These are phyloP conservation scores for Zaprionus obscuricornis DNA, from an alignment of 2,888 invertebrate genomes.

Conservation along the genomic window DNA sequence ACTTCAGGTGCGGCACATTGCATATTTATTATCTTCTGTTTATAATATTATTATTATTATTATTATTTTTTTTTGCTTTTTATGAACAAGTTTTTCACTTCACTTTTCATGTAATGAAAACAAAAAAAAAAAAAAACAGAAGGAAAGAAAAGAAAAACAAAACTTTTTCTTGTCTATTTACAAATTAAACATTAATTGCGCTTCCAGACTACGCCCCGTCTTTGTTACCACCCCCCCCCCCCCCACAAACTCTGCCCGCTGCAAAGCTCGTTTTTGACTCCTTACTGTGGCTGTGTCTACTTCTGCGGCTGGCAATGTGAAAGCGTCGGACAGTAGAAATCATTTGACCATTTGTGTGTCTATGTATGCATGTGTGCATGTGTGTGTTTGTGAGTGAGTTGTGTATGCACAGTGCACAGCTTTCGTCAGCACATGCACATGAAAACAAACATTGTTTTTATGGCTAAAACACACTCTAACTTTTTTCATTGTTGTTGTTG, in stretches of 20 bases:
- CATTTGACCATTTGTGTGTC: slow-evolving; percentile 68
- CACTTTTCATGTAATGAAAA: slow-evolving; percentile 49
- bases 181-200: slow-evolving; percentile 72
- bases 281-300: slow-evolving; percentile 8
- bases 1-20: slow-evolving; percentile 49
- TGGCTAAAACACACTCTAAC: slow-evolving; percentile 30
- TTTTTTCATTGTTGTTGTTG: slow-evolving; percentile 26
- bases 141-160: slow-evolving; percentile 35
- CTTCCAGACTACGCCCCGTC: slow-evolving; percentile 37
- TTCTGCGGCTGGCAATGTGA: slow-evolving; percentile 50
- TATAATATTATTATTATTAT: slow-evolving; percentile 17
- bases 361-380: background rate
- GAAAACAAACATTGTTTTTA: slow-evolving; percentile 60
- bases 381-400: slow-evolving; percentile 16
- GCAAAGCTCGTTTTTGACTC: slow-evolving; percentile 18
- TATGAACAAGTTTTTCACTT: slow-evolving; percentile 52
- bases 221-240: slow-evolving; percentile 8
- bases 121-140: slow-evolving; percentile 33
- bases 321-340: slow-evolving; percentile 70
- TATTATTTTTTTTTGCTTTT: slow-evolving; percentile 25
- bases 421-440: slow-evolving; percentile 57
- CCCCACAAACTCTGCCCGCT: slow-evolving; percentile 23
- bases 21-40: slow-evolving; percentile 46
- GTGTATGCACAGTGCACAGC: slow-evolving; percentile 50
- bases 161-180: slow-evolving; percentile 70